These are phyloP conservation scores for Luidia sarsii DNA, from an alignment of 53 echinoderm and acorn worm species.

Conservation along the genomic window DNA sequence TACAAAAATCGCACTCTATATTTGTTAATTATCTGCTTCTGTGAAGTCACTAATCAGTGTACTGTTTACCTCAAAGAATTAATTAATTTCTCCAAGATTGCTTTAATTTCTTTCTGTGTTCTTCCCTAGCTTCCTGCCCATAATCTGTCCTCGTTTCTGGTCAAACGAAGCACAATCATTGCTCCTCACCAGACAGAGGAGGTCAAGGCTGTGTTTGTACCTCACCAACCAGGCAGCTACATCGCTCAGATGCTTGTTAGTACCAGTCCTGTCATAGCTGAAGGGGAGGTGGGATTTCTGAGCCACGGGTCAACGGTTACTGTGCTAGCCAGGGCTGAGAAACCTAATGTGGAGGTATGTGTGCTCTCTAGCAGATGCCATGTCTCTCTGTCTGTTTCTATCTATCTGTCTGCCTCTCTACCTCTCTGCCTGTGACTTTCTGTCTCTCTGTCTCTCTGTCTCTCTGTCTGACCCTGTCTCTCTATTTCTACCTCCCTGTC, in stretches of 20 bases:
- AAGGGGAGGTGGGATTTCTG: conserved; percentile 52
- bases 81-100: too few relatives aligned
- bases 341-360: conserved; percentile 80
- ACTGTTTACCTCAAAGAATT: too few relatives aligned
- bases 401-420: not conserved
- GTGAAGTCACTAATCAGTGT: too few relatives aligned
- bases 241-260: conserved; percentile 77
- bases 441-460: not conserved
- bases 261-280: conserved; percentile 76
- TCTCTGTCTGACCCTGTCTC: too few relatives aligned
- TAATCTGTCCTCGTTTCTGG: conserved; percentile 65
- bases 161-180: conserved; percentile 75
- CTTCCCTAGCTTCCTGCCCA: conserved; percentile 33
- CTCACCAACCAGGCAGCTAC: conserved; percentile 87
- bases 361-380: not conserved
- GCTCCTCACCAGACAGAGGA: conserved; percentile 81
- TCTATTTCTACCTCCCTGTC: too few relatives aligned
- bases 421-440: not conserved
- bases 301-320: conserved; percentile 57
- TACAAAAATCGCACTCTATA: too few relatives aligned
- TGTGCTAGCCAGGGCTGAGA: conserved; percentile 78
- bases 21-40: too few relatives aligned
- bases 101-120: too few relatives aligned
- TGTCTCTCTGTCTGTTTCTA: too few relatives aligned
- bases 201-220: conserved; percentile 79